phyloP scores from a whole-genome alignment of 2,888 invertebrate species.

The Mythimna impura region DNA sequence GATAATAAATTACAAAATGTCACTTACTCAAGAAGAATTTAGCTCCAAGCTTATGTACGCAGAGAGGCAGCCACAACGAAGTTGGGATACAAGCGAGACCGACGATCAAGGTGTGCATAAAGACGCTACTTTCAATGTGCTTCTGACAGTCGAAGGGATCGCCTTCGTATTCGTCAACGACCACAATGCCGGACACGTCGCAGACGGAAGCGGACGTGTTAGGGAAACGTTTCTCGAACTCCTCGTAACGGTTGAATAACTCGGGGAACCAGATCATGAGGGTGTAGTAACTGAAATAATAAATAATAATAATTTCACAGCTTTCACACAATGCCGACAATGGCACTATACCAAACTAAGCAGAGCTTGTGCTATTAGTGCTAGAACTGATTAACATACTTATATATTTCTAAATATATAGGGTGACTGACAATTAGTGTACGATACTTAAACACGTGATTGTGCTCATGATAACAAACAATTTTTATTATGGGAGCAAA shows the following conservation, averaged over 20 bases:
- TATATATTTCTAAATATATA: no score
- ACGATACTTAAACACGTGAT: no score
- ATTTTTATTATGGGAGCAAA: no score
- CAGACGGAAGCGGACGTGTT: constrained; percentile 93
- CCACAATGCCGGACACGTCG: constrained; percentile 93
- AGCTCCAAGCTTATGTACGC: constrained; percentile 94
- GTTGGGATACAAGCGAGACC: constrained; percentile 95
- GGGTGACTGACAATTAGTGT: no score
- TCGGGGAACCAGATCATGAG: constrained; percentile 98
- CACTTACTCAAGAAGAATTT: constrained; percentile 95
- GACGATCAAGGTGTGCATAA: constrained; percentile 94
- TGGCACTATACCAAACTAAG: no score
- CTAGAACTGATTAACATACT: no score
- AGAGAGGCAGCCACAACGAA: constrained; percentile 94
- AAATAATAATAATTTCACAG: no score
- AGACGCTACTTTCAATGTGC: constrained; percentile 92
- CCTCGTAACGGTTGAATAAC: constrained; percentile 95
- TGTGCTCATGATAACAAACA: no score
- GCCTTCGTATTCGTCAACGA: constrained; percentile 81
- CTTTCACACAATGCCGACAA: no score
- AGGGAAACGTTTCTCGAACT: constrained; percentile 92
- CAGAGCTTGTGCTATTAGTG: no score
- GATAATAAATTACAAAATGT: background rate
- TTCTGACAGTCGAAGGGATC: constrained; percentile 91
- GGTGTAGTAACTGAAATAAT: constrained; percentile 95